Base-by-base conservation (phyloP, 2,113 vertebrate species). In the Sapayoa aenigma region DNA sequence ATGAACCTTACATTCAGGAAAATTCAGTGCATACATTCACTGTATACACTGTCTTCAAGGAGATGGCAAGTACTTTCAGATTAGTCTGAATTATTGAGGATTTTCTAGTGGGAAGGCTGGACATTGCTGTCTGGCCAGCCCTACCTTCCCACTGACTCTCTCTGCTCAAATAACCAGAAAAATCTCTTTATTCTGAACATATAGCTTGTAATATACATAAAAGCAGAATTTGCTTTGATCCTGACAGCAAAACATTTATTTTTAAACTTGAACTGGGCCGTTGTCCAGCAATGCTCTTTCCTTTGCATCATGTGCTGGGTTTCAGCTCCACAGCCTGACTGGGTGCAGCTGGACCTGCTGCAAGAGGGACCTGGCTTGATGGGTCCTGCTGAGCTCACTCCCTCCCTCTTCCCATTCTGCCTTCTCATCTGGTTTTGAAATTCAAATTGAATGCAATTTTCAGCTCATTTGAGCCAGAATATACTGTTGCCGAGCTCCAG, bases 391-490 rank as follows among this genome's bases (percentile, higher is more conserved):
- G 90, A 94, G 96, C 79, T 78, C 39, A 3, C 41, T 81, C 56
- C 79, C 59, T 53, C 67, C 50, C 81, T 76, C 75, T 84, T 87
- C 79, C 60, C 55, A 66, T 88, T 53, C 72, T 63, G 89, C 66
- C 71, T 86, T 95, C 89, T 95, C 94, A 84, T 96, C 90, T 90
- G 94, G 95, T 98, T 98, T 98, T 98, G 98, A 98, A 98, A 98
- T 98, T 98, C 98, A 98, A 98, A 98, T 98, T 98, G 98, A 98
- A 98, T 98, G 97, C 98, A 98, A 98, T 98, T 98, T 98, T 98
- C 98, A 98, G 98, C 98, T 98, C 98, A 98, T 98, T 98, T 98
- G 98, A 98, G 98, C 97, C 97, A 98, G 98, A 98, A 98, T 98
- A 98, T 98, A 98, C 98, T 98, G 96, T 98, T 97, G 98, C 97